Percentiles rank a stretch among this genome's conserved stretches.
Evolutionary conservation across 2,113 vertebrate genomes (phyloP).

Genomic region (Ifrita kowaldi): DNA sequence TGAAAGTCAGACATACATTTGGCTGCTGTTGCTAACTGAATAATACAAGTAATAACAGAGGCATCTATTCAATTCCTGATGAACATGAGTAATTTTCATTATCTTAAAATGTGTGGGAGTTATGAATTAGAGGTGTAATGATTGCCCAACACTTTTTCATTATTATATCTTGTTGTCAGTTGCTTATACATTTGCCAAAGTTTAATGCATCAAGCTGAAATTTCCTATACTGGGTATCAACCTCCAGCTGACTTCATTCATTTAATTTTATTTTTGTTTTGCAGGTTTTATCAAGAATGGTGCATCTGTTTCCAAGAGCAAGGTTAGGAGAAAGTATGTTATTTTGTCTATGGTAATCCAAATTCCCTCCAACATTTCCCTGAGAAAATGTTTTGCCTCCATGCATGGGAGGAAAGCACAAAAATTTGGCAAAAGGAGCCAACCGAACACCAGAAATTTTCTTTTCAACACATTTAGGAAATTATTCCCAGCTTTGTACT

Average conservation of each 20-base stretch:
- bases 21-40: conserved; percentile 46
- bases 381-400: neutral
- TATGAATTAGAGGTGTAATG: conserved; percentile 48
- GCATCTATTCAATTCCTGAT: conserved; percentile 52
- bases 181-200: conserved; percentile 53
- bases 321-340: conserved; percentile 48
- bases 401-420: neutral
- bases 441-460: neutral
- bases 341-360: conserved; percentile 32
- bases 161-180: conserved; percentile 55
- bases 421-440: neutral
- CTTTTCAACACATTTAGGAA: conserved; percentile 10
- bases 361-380: neutral
- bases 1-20: conserved; percentile 56
- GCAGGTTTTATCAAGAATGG: conserved; percentile 23
- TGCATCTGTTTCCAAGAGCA: conserved; percentile 30
- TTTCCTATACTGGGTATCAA: neutral
- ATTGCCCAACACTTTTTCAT: conserved; percentile 55
- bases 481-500: neutral
- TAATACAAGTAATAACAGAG: conserved; percentile 61
- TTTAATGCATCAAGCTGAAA: conserved; percentile 36
- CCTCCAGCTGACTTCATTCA: neutral
- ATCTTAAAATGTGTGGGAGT: conserved; percentile 53
- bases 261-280: conserved; percentile 34
- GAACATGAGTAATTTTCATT: conserved; percentile 64